Percentiles rank a stretch among this genome's conserved stretches.
Evolutionary conservation across 2,113 vertebrate species (phyloP).

Genomic region (Sinocyclocheilus anophthalmus): DNA sequence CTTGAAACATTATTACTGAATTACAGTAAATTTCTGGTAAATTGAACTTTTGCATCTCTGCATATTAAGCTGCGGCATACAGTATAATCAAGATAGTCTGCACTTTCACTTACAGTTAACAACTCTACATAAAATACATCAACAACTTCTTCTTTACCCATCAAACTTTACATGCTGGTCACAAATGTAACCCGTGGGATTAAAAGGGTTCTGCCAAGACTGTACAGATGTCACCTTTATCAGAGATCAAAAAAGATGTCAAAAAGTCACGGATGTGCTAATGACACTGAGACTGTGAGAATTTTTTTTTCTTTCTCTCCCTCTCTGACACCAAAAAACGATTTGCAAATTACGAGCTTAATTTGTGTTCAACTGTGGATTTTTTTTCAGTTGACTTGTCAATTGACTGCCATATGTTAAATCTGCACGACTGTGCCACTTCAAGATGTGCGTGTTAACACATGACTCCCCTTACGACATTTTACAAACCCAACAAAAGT

Average conservation of each 20-base stretch:
- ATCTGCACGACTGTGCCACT: slow-evolving; percentile 20
- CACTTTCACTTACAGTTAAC: background rate
- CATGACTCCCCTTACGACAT: background rate
- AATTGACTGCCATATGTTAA: slow-evolving; percentile 28
- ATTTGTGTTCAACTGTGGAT: slow-evolving; percentile 32
- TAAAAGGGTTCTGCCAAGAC: background rate
- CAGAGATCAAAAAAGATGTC: slow-evolving; percentile 16
- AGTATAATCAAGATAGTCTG: background rate
- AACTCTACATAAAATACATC: background rate
- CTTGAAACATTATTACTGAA: background rate
- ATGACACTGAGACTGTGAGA: slow-evolving; percentile 8
- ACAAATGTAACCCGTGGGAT: background rate
- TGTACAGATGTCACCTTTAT: background rate
- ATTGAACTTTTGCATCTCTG: background rate
- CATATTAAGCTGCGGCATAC: background rate
- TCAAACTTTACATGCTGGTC: background rate
- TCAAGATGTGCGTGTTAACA: slow-evolving; percentile 4
- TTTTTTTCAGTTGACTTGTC: slow-evolving; percentile 38
- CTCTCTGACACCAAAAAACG: background rate
- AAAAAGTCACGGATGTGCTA: background rate
- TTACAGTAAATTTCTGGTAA: background rate
- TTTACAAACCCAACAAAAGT: slow-evolving; percentile 6
- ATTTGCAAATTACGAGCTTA: slow-evolving; percentile 12
- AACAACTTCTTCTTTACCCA: background rate
- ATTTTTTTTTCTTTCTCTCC: background rate